A percentile compares a stretch with the other conserved stretches of the same genome.
These are phyloP conservation scores for Tethea ocularis DNA, from an alignment of 2,888 invertebrate genomes.

Conservation along the genomic window DNA sequence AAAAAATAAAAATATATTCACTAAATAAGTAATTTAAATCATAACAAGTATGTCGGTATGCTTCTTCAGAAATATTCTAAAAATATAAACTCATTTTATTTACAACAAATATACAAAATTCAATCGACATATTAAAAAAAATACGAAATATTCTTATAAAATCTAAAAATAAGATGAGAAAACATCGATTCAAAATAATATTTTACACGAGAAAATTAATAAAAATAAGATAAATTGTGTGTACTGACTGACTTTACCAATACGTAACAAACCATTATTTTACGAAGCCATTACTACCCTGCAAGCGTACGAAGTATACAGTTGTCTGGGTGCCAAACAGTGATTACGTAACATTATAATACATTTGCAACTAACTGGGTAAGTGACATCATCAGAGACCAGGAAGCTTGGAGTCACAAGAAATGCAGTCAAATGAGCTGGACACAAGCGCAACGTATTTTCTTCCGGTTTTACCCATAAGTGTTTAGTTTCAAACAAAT, in stretches of 20 bases:
- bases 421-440: constrained; percentile 25
- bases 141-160: too few species aligned
- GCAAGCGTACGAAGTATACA: neutral
- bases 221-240: neutral
- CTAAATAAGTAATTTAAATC: too few species aligned
- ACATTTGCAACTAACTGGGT: neutral
- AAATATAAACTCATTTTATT: too few species aligned
- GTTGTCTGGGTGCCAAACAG: neutral
- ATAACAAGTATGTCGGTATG: too few species aligned
- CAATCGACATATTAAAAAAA: too few species aligned
- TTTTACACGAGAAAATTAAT: too few species aligned
- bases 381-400: constrained; percentile 39
- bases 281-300: neutral
- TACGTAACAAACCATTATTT: neutral
- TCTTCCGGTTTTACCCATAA: neutral
- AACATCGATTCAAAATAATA: too few species aligned
- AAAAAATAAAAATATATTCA: too few species aligned
- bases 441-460: neutral
- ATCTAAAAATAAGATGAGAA: too few species aligned
- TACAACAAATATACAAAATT: too few species aligned
- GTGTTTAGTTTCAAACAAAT: neutral
- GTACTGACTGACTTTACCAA: neutral
- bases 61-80: too few species aligned
- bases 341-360: constrained; percentile 6
- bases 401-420: constrained; percentile 29